Evolutionary conservation across 2,888 invertebrate species (phyloP), one percentile per base, ranked within the genome.

Genomic region (Diachrysia chrysitis): DNA sequence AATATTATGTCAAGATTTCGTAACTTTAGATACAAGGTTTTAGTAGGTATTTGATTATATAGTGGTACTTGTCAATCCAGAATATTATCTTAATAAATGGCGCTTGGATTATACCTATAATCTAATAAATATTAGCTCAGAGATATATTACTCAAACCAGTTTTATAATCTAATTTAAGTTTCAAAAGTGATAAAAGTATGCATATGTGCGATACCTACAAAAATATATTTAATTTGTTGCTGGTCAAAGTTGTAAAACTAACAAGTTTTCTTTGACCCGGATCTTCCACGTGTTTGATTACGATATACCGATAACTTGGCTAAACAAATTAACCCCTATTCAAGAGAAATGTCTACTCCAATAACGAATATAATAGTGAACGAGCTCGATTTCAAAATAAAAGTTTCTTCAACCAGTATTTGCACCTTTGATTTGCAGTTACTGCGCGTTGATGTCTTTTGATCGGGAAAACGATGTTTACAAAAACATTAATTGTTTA

Each of bases 181-280:
- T 84, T 83, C 77, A 83, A 81, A 81, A 79, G 79, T 72, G 69
- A 53, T 57, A 76, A 61, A 73, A 60, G 42, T 60, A 79, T 78
- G 70, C 83, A 79, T 71, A 70, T 61, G 71, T 61, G 70, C 69
- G 72, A 78, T 76, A 78, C 23, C 75, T 79, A 73, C 12, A 17
- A 42, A 68, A 85, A 82, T 78, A 67, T 75, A 79, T 76, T 65
- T 57, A 71, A 71, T 83, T 83, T 84, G 82, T 85, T 79, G 76
- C 80, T 73, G 73, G 68, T 73, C 79, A 70, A 79, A 86, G 84
- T 85, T 83, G 85, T 87, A 84, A 87, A 88, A 81, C 81, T 81
- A 90, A 90, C 90, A 87, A 73, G 91, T 92, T 90, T 78, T 89
- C 83, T 92, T 90, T 92, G 91, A 93, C 93, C 93, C 93, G 93